Evolutionary conservation across 2,113 vertebrate species (phyloP), one percentile per base, ranked within the genome.

Genomic region (Dendrocopos noguchii): DNA sequence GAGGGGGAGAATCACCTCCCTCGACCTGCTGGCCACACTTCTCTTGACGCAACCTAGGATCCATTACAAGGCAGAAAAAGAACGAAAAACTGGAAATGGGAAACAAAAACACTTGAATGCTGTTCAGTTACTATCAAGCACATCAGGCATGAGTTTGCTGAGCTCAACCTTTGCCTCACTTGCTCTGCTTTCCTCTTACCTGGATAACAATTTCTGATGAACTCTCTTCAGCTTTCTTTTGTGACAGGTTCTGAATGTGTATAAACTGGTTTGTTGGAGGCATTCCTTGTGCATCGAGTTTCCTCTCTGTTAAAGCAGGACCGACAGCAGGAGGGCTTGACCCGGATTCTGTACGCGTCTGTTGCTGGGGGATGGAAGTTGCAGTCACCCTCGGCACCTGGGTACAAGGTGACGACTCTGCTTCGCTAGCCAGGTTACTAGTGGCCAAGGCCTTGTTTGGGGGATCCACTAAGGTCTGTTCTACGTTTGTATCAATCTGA

Each of bases 401-500:
- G 64, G 98, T 95, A 36, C 98, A 95, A 7, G 97, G 96, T 80
- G 97, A 92, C 13, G 95, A 87, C 82, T 97, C 97, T 81, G 96
- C 93, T 96, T 97, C 97, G 70, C 97, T 96, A 95, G 95, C 84
- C 6, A 97, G 70, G 84, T 98, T 98, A 76, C 97, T 98, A 84
- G 98, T 97, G 64, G 98, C 94, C 70, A 98, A 90, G 81, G 98
- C 97, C 97, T 99, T 98, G 71, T 97, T 97, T 94, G 98, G 98
- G 34, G 99, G 98, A 76, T 99, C 99, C 97, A 98, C 98, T 97
- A 98, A 67, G 95, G 98, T 97, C 81, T 97, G 98, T 95, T 99
- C 99, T 9, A 97, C 91, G 91, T 98, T 98, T 19, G 99, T 97
- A 90, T 99, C 99, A 85, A 98, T 99, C 97, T 99, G 98, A 52